A percentile compares a stretch with the other conserved stretches of the same genome.
phyloP scores from a whole-genome alignment of 1,140 invertebrate species.

The Drosophila aff. region DNA sequence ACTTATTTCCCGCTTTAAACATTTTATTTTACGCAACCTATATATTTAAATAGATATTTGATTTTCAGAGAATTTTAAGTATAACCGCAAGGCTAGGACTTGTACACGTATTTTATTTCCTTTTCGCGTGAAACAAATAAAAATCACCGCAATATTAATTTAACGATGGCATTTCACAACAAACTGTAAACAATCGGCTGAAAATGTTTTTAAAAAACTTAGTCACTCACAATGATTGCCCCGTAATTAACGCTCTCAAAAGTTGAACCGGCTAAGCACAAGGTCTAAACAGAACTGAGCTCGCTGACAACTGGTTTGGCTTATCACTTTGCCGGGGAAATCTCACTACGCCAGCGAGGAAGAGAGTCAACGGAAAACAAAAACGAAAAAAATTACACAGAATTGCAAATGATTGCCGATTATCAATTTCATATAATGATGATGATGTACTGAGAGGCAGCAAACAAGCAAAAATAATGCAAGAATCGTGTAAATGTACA shows the following conservation, averaged over 20 bases:
- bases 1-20: neutral
- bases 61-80: neutral
- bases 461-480: neutral
- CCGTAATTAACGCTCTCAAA: slow-evolving; percentile 6
- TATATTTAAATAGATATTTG: neutral
- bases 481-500: slow-evolving; percentile 11
- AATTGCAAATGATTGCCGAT: slow-evolving; percentile 38
- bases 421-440: slow-evolving; percentile 30
- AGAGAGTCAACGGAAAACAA: neutral
- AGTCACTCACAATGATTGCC: slow-evolving; percentile 3
- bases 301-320: slow-evolving; percentile 23
- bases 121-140: slow-evolving; percentile 3
- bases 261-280: slow-evolving; percentile 47
- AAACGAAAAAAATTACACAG: slow-evolving; percentile 14
- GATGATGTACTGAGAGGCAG: neutral
- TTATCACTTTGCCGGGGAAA: slow-evolving; percentile 28
- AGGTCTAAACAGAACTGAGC: slow-evolving; percentile 46
- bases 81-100: neutral
- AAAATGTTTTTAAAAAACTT: neutral
- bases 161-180: slow-evolving; percentile 4
- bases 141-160: neutral
- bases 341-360: neutral
- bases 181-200: slow-evolving; percentile 5
- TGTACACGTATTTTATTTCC: neutral
- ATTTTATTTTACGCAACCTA: neutral